Conservation (phyloP, 2,888 invertebrate genomes). For the Megaustenia siamemsis region DNA sequence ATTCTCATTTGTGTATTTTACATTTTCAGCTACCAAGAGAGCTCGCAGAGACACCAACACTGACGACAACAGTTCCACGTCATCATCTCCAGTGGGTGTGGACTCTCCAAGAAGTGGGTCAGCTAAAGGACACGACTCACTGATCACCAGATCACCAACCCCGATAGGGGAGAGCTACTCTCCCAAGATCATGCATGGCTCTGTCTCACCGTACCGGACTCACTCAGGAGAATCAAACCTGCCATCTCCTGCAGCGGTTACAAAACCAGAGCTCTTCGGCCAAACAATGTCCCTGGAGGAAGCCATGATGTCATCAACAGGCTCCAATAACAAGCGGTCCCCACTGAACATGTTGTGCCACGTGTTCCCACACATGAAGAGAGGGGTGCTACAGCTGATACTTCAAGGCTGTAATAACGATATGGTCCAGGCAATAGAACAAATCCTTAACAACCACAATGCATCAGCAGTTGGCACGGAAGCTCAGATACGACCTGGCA, state of each 20-base stretch:
- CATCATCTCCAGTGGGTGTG: conserved; percentile 16
- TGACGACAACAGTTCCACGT: conserved; percentile 51
- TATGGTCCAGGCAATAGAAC: conserved; percentile 94
- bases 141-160: conserved; percentile 53
- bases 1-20: background rate
- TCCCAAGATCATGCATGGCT: conserved; percentile 54
- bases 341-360: conserved; percentile 91
- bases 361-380: conserved; percentile 92
- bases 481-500: background rate
- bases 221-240: conserved; percentile 27
- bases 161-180: conserved; percentile 60
- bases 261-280: conserved; percentile 12
- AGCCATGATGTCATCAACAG: conserved; percentile 89
- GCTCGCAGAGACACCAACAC: conserved; percentile 58
- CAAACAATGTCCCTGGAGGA: conserved; percentile 32
- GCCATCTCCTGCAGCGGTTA: conserved; percentile 11
- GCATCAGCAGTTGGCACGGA: conserved; percentile 45
- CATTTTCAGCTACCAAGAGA: conserved; percentile 63
- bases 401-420: conserved; percentile 92
- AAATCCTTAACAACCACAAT: conserved; percentile 83
- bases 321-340: conserved; percentile 88
- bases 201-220: conserved; percentile 39
- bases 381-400: conserved; percentile 91
- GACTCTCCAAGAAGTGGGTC: conserved; percentile 39
- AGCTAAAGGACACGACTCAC: conserved; percentile 25